A percentile compares a stretch with the other conserved stretches of the same genome.
Evolutionary conservation across 2,113 vertebrate species (phyloP).

Genomic region (Zosterops hypoxanthus): DNA sequence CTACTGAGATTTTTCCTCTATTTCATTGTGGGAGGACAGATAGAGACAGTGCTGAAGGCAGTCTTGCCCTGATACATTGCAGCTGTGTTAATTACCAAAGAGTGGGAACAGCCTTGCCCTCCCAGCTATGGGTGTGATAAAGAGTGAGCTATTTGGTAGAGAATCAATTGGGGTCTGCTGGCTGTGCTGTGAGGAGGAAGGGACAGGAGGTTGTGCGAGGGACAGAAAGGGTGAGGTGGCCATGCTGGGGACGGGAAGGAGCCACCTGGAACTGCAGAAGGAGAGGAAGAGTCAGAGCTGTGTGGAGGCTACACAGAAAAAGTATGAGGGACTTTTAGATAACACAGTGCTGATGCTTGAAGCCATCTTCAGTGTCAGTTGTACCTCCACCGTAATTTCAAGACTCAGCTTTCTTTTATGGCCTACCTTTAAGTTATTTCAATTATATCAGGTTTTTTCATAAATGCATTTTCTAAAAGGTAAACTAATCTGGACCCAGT

Average conservation of each 20-base stretch:
- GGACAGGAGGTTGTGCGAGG: background rate
- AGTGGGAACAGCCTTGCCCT: background rate
- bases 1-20: background rate
- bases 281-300: background rate
- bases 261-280: background rate
- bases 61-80: background rate
- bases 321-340: background rate
- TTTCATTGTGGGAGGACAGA: background rate
- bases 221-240: background rate
- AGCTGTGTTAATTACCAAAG: background rate
- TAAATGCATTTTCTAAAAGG: background rate
- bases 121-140: background rate
- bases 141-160: background rate
- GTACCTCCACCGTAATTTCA: background rate
- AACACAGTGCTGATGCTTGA: background rate
- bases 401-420: background rate
- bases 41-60: background rate
- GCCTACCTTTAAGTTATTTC: background rate
- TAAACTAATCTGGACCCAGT: background rate
- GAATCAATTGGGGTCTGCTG: background rate
- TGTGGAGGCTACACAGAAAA: background rate
- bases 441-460: background rate
- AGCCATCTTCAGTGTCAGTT: background rate
- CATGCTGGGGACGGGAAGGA: background rate
- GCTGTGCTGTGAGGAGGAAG: background rate